phyloP scores from a whole-genome alignment of 2,113 vertebrate species.

The Sylvietta virens region DNA sequence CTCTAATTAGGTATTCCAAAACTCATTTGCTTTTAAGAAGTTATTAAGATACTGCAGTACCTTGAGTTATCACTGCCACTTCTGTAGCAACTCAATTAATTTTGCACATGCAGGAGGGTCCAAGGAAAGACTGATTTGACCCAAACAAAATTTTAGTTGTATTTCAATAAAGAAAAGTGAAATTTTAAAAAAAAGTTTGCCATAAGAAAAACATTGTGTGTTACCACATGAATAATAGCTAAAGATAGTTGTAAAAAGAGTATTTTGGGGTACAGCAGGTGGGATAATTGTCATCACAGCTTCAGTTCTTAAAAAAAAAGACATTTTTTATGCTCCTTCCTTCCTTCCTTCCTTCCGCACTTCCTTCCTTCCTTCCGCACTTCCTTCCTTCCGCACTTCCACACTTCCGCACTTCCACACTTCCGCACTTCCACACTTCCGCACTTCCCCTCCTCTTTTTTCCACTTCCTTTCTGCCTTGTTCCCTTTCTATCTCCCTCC shows the following conservation, averaged over 20 bases:
- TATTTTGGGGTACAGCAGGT: not conserved
- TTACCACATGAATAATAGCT: not conserved
- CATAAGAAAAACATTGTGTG: not conserved
- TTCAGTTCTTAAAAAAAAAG: not conserved
- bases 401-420: fast-evolving
- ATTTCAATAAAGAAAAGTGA: not conserved
- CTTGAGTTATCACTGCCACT: not conserved
- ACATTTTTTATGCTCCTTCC: not conserved
- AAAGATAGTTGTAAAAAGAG: not conserved
- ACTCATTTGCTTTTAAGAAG: not conserved
- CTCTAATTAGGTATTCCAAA: not conserved
- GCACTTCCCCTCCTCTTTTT: not conserved
- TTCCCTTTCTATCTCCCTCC: not conserved
- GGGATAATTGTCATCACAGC: not conserved
- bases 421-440: no score
- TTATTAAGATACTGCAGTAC: not conserved
- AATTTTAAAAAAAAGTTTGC: not conserved
- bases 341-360: not conserved
- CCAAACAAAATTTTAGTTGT: not conserved
- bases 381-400: not conserved
- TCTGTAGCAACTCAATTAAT: not conserved
- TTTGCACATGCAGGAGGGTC: not conserved
- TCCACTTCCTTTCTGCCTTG: not conserved
- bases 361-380: no score
- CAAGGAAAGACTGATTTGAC: not conserved